Conservation (phyloP, 2,888 invertebrate genomes). For the Andrena chrysosceles region DNA sequence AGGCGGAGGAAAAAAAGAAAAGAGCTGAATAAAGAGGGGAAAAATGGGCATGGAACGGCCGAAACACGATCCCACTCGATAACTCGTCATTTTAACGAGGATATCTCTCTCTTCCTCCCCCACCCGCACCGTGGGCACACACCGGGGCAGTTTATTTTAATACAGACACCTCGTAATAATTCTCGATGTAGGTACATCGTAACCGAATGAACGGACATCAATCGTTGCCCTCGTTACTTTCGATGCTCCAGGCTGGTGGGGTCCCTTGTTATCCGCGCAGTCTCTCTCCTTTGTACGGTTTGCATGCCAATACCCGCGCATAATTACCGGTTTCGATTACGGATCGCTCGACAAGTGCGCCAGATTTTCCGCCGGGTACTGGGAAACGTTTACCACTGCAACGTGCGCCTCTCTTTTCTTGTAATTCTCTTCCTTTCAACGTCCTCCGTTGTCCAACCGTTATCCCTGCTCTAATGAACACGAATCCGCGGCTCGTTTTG, state of each 20-base stretch:
- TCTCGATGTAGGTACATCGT: slow-evolving; percentile 53
- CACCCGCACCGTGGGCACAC: slow-evolving; percentile 29
- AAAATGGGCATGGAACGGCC: neutral
- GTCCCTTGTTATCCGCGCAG: slow-evolving; percentile 66
- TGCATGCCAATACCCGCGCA: slow-evolving; percentile 66
- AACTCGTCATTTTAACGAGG: slow-evolving; percentile 68
- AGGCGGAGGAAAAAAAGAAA: neutral
- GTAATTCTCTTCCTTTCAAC: too few relatives aligned
- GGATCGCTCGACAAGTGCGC: slow-evolving; percentile 54
- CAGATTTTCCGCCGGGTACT: slow-evolving; percentile 42
- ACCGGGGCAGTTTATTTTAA: slow-evolving; percentile 62
- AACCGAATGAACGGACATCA: slow-evolving; percentile 65
- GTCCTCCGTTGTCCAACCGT: too few relatives aligned
- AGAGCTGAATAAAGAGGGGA: neutral
- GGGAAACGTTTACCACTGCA: slow-evolving; percentile 23
- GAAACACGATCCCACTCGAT: slow-evolving; percentile 64
- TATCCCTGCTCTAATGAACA: too few relatives aligned
- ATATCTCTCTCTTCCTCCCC: slow-evolving; percentile 44
- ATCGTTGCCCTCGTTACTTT: slow-evolving; percentile 71
- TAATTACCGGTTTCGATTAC: slow-evolving; percentile 72
- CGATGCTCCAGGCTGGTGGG: slow-evolving; percentile 66
- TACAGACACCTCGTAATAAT: slow-evolving; percentile 69
- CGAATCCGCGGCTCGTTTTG: too few relatives aligned
- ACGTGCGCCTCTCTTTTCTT: neutral
- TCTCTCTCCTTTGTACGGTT: slow-evolving; percentile 52